Evolutionary conservation across 2,888 invertebrate genomes (phyloP), one percentile per base, ranked within the genome.

Genomic region (Pollenia griseotomentosa): DNA sequence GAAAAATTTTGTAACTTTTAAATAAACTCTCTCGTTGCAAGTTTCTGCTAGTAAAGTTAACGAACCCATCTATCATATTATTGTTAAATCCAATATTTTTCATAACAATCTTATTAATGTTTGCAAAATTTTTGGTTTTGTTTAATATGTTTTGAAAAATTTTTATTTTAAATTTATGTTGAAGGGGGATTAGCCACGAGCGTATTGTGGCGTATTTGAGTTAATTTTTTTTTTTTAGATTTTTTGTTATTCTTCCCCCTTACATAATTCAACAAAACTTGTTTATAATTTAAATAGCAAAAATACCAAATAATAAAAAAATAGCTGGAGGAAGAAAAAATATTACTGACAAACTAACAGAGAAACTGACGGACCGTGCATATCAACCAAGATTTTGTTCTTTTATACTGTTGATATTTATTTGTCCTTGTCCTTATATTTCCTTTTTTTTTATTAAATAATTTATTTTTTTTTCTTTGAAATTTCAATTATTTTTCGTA

Each of bases 311-410:
- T 4, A 23, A 57, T 57, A 33, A 57, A 9, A 57, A 23, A 23
- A 23, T 57, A 12, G 57, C 23, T 57, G 19, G 10, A 57, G 57
- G 23, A 23, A 57, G 11, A 8, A 57, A 23, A 57, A 57, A 23
- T 11, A 57, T 2, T 19, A 23, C 3, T 19, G 10, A 57, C 9
- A 16, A 11, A 33, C 14, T 59, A 33, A 33, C 12, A 57, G 23
- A 11, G 6, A 23, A 57, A 23, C 10, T 10, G 46, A 59, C 59
- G 44, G 48, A 4, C 12, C 40, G 44, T 23, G 23, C 23, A 23
- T 23, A 23, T 61, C 59, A 66, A 6, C 23, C 19, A 19, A 66
- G 40, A 16, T 74, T 9, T 61, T 42, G 53, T 42, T 61, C 63
- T 61, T 16, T 33, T 0, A 33, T 14, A 14, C 19, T 46, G 8